Conservation (phyloP, 2,797 vertebrate species). For the Sandelia bainsii region DNA sequence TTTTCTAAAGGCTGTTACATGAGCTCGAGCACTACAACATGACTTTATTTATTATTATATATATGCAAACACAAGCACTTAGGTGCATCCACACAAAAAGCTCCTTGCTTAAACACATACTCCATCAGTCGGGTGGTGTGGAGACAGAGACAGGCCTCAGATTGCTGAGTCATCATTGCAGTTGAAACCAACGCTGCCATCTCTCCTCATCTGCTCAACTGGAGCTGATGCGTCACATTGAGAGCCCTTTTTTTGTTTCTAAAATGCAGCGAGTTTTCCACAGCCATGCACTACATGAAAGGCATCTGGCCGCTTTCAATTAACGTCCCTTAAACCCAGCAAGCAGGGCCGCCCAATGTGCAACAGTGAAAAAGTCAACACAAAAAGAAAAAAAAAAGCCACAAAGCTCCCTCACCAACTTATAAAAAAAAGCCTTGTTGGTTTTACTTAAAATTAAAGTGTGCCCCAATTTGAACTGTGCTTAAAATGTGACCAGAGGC, state of each 20-base stretch:
- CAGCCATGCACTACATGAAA: constrained; percentile 78
- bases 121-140: constrained; percentile 32
- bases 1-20: background rate
- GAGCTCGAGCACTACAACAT: background rate
- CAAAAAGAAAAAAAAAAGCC: background rate
- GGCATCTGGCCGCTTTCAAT: constrained; percentile 58
- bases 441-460: constrained; percentile 25
- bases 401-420: constrained; percentile 7
- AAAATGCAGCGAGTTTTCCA: constrained; percentile 69
- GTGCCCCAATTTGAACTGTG: constrained; percentile 11
- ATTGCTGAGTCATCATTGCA: constrained; percentile 79
- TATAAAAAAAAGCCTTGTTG: constrained; percentile 18
- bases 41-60: constrained; percentile 41
- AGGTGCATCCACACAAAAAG: constrained; percentile 39
- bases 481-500: constrained; percentile 4
- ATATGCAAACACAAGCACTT: constrained; percentile 58
- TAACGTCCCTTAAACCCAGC: constrained; percentile 52
- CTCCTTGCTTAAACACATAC: background rate
- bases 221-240: constrained; percentile 68
- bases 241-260: constrained; percentile 29
- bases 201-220: constrained; percentile 68
- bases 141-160: constrained; percentile 61
- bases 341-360: constrained; percentile 36
- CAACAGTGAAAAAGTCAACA: constrained; percentile 59
- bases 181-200: constrained; percentile 58